A percentile compares a stretch with the other conserved stretches of the same genome.
phyloP scores from a whole-genome alignment of 2,888 invertebrate species.

The Drosophila maculinotata region DNA sequence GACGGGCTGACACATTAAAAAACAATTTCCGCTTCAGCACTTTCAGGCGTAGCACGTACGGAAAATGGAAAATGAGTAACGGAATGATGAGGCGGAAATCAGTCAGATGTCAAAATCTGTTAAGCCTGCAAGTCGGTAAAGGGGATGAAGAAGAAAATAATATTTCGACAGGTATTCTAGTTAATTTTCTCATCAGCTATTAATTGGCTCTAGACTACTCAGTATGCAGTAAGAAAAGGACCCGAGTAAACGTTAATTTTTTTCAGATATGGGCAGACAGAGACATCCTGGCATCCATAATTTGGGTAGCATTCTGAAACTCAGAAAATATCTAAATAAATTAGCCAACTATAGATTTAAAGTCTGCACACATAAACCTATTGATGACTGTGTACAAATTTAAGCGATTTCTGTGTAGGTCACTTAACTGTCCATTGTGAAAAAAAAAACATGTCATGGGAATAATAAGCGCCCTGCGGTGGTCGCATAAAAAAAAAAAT shows the following conservation, averaged over 20 bases:
- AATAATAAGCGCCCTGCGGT: constrained; percentile 46
- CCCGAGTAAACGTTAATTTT: no score
- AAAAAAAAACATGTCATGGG: constrained; percentile 34
- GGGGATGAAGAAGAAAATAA: no score
- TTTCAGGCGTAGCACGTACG: constrained; percentile 34
- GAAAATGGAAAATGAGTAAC: constrained; percentile 32
- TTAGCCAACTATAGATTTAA: constrained; percentile 1
- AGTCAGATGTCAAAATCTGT: constrained; percentile 10
- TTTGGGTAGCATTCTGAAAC: background rate
- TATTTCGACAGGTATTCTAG: no score
- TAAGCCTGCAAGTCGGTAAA: no score
- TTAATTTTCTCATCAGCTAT: no score
- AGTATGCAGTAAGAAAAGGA: no score
- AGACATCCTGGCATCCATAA: no score
- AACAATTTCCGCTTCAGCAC: constrained; percentile 74
- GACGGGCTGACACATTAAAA: constrained; percentile 71
- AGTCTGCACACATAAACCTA: constrained; percentile 4
- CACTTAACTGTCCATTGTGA: constrained; percentile 48
- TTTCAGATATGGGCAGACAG: no score
- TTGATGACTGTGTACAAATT: constrained; percentile 14
- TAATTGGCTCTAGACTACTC: no score
- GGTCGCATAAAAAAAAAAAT: constrained; percentile 54
- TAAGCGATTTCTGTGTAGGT: constrained; percentile 37
- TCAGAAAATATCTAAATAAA: background rate
- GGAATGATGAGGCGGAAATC: constrained; percentile 5